Conservation (phyloP, 2,113 vertebrate species). For the Larimichthys crocea region DNA sequence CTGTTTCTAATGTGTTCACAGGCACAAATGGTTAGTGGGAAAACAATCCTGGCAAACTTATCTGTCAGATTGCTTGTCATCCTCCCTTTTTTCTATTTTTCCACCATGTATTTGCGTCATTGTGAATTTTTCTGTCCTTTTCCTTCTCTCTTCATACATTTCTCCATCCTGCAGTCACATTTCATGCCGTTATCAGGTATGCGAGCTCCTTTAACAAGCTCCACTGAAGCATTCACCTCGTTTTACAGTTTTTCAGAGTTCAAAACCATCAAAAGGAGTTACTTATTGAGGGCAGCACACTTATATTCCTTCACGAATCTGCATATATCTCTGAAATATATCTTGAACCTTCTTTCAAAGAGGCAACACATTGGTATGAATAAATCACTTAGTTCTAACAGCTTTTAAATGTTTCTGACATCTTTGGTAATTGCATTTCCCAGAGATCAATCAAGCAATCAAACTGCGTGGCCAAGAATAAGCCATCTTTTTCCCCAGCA, state of each 20-base stretch:
- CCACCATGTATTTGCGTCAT: slow-evolving; percentile 27
- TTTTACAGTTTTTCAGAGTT: slow-evolving; percentile 33
- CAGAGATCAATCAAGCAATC: slow-evolving; percentile 18
- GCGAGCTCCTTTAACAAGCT: slow-evolving; percentile 31
- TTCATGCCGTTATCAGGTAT: slow-evolving; percentile 6
- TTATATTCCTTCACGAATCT: slow-evolving; percentile 31
- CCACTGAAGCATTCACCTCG: slow-evolving; percentile 4
- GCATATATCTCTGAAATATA: slow-evolving; percentile 6
- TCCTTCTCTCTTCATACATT: neutral
- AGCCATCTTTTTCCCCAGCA: neutral
- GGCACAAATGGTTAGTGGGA: slow-evolving; percentile 61
- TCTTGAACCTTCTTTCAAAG: neutral
- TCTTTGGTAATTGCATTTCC: slow-evolving; percentile 16
- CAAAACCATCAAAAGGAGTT: slow-evolving; percentile 29
- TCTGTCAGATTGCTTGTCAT: slow-evolving; percentile 46
- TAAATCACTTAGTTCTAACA: slow-evolving; percentile 3
- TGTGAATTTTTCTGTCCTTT: slow-evolving; percentile 1
- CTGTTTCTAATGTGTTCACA: slow-evolving; percentile 58
- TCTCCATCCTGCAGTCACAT: slow-evolving; percentile 12
- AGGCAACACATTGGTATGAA: slow-evolving; percentile 7
- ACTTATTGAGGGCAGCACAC: slow-evolving; percentile 37
- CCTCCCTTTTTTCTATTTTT: slow-evolving; percentile 1
- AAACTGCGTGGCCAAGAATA: neutral
- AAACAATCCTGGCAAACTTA: slow-evolving; percentile 56
- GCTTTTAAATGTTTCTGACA: neutral